Evolutionary conservation across 1,140 invertebrate species (phyloP).

Genomic region (Asbolus verrucosus): DNA sequence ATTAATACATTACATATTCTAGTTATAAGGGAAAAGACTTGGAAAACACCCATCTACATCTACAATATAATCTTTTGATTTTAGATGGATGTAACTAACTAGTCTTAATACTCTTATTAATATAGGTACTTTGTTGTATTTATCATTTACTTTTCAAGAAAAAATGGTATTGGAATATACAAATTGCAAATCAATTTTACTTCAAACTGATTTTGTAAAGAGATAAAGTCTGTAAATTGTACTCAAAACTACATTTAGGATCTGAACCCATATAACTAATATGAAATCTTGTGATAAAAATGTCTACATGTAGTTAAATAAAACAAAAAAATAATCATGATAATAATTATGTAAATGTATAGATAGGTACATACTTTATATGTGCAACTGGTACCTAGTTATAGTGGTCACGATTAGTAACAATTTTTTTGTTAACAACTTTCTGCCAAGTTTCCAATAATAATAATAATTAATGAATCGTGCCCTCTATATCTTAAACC

Average conservation of each 20-base stretch:
- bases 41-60: slow-evolving; percentile 1
- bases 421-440: no score
- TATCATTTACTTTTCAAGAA: background rate
- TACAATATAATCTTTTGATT: background rate
- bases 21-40: slow-evolving; percentile 18
- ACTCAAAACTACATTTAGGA: background rate
- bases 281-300: slow-evolving; percentile 26
- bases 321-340: slow-evolving; percentile 15
- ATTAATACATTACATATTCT: slow-evolving; percentile 28
- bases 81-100: background rate
- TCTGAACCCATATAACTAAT: background rate
- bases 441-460: no score
- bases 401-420: background rate
- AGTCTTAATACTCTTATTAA: no score
- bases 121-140: slow-evolving; percentile 13
- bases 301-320: slow-evolving; percentile 15
- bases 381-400: background rate
- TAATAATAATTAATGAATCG: background rate
- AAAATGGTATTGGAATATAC: background rate
- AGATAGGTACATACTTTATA: background rate
- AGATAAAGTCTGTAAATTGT: no score
- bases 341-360: no score
- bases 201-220: no score
- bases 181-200: slow-evolving; percentile 7
- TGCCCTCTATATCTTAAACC: no score